Percentiles rank a stretch among this genome's conserved stretches.
Evolutionary conservation across 2,113 vertebrate genomes (phyloP).

Genomic region (Megaceryle maxima): DNA sequence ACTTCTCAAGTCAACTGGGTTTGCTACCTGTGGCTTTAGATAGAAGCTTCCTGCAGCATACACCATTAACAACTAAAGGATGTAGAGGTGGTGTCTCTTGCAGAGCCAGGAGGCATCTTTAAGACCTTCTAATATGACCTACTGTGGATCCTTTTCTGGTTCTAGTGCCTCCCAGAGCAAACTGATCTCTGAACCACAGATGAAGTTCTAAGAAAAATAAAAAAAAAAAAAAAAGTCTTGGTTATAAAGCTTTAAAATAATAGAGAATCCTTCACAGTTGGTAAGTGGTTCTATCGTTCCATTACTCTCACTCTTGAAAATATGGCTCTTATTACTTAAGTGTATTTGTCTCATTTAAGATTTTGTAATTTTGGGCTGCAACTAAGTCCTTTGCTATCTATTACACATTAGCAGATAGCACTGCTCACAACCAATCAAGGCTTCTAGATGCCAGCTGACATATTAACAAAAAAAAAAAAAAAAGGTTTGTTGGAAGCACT

Average conservation of each 20-base stretch:
- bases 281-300: neutral
- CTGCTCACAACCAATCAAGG: neutral
- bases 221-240: neutral
- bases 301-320: neutral
- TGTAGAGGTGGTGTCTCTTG: neutral
- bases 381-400: neutral
- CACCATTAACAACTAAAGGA: accelerated
- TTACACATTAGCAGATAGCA: neutral
- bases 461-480: neutral
- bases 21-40: accelerated
- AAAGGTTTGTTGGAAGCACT: neutral
- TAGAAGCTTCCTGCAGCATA: neutral
- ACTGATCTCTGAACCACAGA: neutral
- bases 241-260: neutral
- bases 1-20: neutral
- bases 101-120: neutral
- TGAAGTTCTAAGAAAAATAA: neutral
- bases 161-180: neutral
- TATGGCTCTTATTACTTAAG: neutral
- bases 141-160: neutral
- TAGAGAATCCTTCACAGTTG: neutral
- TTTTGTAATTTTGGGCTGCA: neutral
- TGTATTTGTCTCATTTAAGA: neutral
- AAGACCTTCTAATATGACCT: too few species aligned
- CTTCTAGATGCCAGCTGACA: neutral